Conservation (phyloP, 2,888 invertebrate genomes). For the Laothoe populi region DNA sequence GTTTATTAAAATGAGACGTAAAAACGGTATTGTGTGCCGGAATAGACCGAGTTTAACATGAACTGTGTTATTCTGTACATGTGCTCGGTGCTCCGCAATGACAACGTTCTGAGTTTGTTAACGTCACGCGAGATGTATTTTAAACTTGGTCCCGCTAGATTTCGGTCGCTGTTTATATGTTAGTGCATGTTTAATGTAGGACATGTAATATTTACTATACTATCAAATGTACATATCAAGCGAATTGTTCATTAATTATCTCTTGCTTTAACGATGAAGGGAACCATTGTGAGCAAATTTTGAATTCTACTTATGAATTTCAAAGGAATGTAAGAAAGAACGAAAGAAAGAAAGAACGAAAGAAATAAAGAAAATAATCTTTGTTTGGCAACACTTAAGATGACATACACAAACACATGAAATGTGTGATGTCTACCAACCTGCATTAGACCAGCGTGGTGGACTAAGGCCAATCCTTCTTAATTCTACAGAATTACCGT, state of each 20-base stretch:
- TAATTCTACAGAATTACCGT: no score
- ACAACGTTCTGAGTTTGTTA: conserved; percentile 9
- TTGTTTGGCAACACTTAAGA: no score
- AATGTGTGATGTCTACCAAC: no score
- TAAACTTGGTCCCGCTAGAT: conserved; percentile 5
- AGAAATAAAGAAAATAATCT: no score
- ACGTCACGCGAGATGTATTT: conserved; percentile 11
- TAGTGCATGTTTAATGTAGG: background rate
- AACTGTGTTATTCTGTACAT: conserved; percentile 13
- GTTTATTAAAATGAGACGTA: conserved; percentile 73
- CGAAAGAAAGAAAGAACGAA: no score
- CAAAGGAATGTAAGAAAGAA: no score
- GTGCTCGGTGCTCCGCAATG: conserved; percentile 6
- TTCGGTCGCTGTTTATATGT: conserved; percentile 3
- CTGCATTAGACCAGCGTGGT: no score
- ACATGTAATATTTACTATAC: background rate
- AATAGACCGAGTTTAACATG: conserved; percentile 42
- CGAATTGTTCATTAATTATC: background rate
- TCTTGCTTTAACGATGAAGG: no score
- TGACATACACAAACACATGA: no score
- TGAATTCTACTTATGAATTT: no score
- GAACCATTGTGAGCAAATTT: no score
- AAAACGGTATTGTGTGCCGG: conserved; percentile 59
- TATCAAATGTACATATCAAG: background rate
- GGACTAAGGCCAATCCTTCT: no score